Percentiles rank a stretch among this genome's conserved stretches.
phyloP scores from a whole-genome alignment of 2,797 vertebrate genomes.

The Catamblyrhynchus diadema region DNA sequence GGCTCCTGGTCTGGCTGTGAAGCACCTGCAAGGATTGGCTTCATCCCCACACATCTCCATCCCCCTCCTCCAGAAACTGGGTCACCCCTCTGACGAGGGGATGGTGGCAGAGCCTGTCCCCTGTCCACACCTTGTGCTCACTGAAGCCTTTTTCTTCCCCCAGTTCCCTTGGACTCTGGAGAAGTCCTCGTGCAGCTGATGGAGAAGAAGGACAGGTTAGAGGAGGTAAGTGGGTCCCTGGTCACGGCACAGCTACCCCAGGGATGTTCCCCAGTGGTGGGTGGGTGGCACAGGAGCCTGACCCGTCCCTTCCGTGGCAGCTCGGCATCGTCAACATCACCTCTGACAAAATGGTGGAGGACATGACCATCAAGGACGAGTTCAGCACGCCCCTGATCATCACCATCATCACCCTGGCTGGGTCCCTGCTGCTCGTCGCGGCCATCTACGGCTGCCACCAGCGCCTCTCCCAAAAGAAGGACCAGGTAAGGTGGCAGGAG shows the following conservation, averaged over 20 bases:
- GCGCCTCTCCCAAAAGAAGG: constrained; percentile 76
- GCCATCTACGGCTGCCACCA: constrained; percentile 80
- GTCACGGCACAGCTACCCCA: not conserved
- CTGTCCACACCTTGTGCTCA: not conserved
- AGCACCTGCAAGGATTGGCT: not conserved
- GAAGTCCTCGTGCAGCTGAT: constrained; percentile 51
- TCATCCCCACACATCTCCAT: not conserved
- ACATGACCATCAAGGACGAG: constrained; percentile 54
- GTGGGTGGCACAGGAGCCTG: not conserved
- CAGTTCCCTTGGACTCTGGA: constrained; percentile 44
- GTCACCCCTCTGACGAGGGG: accelerated
- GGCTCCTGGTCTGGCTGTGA: not conserved
- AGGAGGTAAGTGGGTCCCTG: constrained; percentile 50
- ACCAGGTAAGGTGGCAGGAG: constrained; percentile 64
- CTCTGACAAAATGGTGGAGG: not conserved
- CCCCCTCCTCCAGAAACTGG: not conserved
- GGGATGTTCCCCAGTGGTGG: accelerated
- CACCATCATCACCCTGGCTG: constrained; percentile 77
- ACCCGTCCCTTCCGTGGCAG: constrained; percentile 7
- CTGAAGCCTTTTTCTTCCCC: not conserved
- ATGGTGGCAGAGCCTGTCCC: not conserved
- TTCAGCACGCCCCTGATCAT: constrained; percentile 79
- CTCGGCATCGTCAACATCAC: constrained; percentile 48
- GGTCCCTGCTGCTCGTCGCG: constrained; percentile 71
- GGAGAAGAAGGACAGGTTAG: constrained; percentile 52